A percentile compares a stretch with the other conserved stretches of the same genome.
Conservation (phyloP, 2,797 vertebrate species). For the Dendrocincla fuliginosa region DNA sequence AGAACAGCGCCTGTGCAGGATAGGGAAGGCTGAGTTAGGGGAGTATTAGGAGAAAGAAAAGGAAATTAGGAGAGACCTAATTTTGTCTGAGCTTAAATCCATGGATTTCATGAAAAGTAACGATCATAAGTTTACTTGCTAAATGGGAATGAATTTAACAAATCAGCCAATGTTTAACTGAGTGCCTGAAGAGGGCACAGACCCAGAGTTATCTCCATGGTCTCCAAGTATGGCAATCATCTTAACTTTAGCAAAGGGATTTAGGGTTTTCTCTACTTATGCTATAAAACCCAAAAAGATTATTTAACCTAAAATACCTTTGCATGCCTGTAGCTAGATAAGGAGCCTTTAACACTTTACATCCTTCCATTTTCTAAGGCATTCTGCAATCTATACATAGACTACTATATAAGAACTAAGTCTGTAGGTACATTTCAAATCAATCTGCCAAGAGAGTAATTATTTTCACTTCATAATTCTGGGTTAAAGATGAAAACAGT, state of each 20-base stretch:
- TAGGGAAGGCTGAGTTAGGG: not conserved
- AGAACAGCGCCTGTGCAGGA: rapidly evolving
- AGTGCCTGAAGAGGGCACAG: not conserved
- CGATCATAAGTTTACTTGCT: not conserved
- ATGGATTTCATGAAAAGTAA: not conserved
- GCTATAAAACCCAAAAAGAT: not conserved
- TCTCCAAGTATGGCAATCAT: rapidly evolving
- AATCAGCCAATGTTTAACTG: not conserved
- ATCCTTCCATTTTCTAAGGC: not conserved
- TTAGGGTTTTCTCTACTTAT: not conserved
- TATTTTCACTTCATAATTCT: not conserved
- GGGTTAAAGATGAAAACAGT: not conserved
- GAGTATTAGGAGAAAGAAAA: not conserved
- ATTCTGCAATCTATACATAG: not conserved
- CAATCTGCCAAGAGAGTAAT: not conserved
- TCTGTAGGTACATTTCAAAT: not conserved
- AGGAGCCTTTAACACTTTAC: not conserved
- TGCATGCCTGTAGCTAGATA: not conserved
- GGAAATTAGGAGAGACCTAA: not conserved
- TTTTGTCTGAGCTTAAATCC: not conserved
- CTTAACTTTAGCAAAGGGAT: not conserved
- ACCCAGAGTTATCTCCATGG: not conserved
- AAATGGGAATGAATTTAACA: not conserved
- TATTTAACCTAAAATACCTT: not conserved
- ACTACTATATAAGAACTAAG: not conserved